phyloP scores from a whole-genome alignment of 2,888 invertebrate genomes.

The Aproaerema taeniolella region DNA sequence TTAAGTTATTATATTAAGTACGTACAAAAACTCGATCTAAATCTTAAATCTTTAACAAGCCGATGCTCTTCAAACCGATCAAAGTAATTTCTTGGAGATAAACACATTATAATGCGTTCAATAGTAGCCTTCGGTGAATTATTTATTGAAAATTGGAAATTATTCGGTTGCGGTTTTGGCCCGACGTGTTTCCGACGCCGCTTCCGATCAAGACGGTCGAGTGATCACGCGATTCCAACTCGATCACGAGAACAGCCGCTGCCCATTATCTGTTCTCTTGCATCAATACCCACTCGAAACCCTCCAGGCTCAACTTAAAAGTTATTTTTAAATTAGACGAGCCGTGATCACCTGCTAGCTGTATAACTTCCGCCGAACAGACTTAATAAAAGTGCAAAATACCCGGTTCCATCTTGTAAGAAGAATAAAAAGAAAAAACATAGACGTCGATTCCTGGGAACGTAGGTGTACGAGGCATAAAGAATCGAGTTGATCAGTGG shows the following conservation, averaged over 20 bases:
- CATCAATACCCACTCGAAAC: conserved; percentile 2
- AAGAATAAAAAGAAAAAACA: too few species aligned
- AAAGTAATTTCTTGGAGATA: conserved; percentile 39
- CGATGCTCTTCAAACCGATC: conserved; percentile 20
- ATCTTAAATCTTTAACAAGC: too few species aligned
- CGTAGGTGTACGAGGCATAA: conserved; percentile 35
- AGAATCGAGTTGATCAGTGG: conserved; percentile 44
- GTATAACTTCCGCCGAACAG: too few species aligned
- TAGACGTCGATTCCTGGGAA: too few species aligned
- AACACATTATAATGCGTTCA: conserved; percentile 36
- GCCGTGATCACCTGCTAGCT: conserved; percentile 19
- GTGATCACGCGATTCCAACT: conserved; percentile 62
- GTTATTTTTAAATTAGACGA: background rate
- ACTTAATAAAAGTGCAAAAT: too few species aligned
- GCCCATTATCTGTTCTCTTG: conserved; percentile 1
- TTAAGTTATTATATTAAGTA: too few species aligned
- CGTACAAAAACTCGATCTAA: too few species aligned
- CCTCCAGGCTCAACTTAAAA: background rate
- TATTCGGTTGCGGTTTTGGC: conserved; percentile 67
- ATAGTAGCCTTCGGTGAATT: conserved; percentile 54
- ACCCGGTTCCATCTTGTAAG: too few species aligned
- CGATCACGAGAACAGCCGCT: conserved; percentile 26
- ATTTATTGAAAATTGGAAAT: conserved; percentile 72
- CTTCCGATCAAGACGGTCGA: conserved; percentile 57
- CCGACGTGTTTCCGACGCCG: conserved; percentile 71